These are phyloP conservation scores for Aphrophora alni DNA, from an alignment of 2,888 invertebrate species.

Conservation along the genomic window DNA sequence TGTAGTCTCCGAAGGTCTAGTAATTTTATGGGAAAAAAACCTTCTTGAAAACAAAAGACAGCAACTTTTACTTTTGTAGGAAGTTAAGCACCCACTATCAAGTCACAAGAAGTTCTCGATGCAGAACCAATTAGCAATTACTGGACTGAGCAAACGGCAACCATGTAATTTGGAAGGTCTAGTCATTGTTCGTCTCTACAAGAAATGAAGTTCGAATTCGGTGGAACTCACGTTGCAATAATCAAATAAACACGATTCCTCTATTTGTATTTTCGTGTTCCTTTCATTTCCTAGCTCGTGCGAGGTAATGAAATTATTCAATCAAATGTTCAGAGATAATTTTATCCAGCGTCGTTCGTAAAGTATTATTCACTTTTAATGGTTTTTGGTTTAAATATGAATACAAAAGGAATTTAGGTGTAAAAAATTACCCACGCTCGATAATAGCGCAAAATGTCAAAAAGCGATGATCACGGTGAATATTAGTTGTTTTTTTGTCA, in stretches of 20 bases:
- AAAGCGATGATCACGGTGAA: too few species aligned
- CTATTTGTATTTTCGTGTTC: background rate
- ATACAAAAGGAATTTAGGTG: too few species aligned
- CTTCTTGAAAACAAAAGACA: background rate
- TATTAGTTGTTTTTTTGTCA: too few species aligned
- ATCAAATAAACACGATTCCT: background rate
- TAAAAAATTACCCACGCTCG: too few species aligned
- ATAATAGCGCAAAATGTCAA: too few species aligned
- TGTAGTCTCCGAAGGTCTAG: too few species aligned
- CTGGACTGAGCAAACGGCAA: background rate
- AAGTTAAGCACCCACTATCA: background rate
- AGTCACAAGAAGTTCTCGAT: background rate
- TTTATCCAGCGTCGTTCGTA: too few species aligned
- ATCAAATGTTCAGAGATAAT: too few species aligned
- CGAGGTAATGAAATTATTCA: too few species aligned
- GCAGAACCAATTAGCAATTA: background rate
- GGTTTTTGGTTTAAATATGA: too few species aligned
- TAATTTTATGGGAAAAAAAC: background rate
- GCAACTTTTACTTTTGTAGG: background rate
- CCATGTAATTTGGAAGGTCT: background rate
- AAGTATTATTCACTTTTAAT: too few species aligned
- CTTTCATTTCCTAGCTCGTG: too few species aligned
- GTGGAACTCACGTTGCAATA: background rate
- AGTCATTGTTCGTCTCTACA: background rate
- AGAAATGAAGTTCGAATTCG: background rate